phyloP scores from a whole-genome alignment of 2,888 invertebrate species.

The Zhengitettix transpicula region DNA sequence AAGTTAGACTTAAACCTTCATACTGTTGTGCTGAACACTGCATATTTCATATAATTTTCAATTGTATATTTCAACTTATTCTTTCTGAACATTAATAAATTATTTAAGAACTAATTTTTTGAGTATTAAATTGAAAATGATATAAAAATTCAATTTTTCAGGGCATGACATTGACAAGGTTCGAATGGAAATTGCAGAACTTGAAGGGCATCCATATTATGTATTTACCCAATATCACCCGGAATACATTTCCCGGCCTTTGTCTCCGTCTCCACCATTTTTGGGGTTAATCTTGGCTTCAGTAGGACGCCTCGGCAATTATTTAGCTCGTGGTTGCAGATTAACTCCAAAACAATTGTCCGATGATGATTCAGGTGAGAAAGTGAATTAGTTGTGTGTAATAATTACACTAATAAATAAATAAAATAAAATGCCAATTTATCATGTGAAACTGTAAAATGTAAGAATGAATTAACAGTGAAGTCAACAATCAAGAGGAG shows the following conservation, averaged over 20 bases:
- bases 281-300: slow-evolving; percentile 86
- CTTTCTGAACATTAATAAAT: too few species aligned
- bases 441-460: too few species aligned
- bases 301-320: slow-evolving; percentile 57
- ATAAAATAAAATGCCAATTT: too few species aligned
- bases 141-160: slow-evolving; percentile 19
- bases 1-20: too few species aligned
- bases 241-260: slow-evolving; percentile 83
- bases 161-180: slow-evolving; percentile 59
- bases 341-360: slow-evolving; percentile 57
- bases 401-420: too few species aligned
- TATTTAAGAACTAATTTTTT: too few species aligned
- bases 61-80: too few species aligned
- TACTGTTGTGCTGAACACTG: too few species aligned
- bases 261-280: slow-evolving; percentile 89
- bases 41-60: too few species aligned
- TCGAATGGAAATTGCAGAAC: slow-evolving; percentile 87
- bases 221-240: slow-evolving; percentile 96
- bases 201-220: slow-evolving; percentile 79
- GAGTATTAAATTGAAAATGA: too few species aligned
- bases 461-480: too few species aligned
- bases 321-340: slow-evolving; percentile 43
- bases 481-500: too few species aligned
- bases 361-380: slow-evolving; percentile 32
- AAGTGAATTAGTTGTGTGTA: not conserved